Percentiles rank a stretch among this genome's conserved stretches.
These are phyloP conservation scores for Byasa hedistus DNA, from an alignment of 2,888 invertebrate genomes.

Conservation along the genomic window DNA sequence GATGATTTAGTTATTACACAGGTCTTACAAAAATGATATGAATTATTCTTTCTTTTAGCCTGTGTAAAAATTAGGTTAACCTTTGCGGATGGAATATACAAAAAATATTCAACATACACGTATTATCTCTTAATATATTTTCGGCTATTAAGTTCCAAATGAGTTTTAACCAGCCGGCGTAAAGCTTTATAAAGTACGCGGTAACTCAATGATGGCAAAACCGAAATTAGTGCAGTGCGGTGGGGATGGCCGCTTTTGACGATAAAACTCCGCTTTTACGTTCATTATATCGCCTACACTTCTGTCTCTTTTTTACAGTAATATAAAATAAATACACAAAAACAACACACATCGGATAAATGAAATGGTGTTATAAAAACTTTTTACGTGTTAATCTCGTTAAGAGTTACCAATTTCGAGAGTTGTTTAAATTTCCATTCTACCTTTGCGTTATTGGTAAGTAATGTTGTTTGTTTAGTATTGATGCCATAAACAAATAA, in stretches of 20 bases:
- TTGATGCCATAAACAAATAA: too few relatives aligned
- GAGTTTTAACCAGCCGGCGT: constrained; percentile 19
- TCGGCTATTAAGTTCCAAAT: constrained; percentile 13
- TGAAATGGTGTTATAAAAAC: neutral
- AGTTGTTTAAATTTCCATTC: too few relatives aligned
- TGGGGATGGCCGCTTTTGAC: constrained; percentile 21
- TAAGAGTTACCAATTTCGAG: neutral
- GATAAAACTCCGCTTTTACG: constrained; percentile 25
- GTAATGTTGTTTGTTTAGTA: too few relatives aligned
- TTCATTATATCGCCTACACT: constrained; percentile 22
- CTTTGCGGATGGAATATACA: neutral
- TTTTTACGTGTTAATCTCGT: neutral
- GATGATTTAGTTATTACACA: too few relatives aligned
- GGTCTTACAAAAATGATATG: too few relatives aligned
- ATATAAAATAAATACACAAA: neutral
- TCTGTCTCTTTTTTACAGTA: constrained; percentile 14
- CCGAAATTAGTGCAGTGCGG: constrained; percentile 22
- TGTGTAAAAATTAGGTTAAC: neutral
- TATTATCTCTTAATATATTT: constrained; percentile 1
- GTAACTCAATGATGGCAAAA: constrained; percentile 20
- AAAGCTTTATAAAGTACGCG: constrained; percentile 16
- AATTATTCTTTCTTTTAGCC: neutral
- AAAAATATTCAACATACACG: neutral
- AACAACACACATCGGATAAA: neutral
- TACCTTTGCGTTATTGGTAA: too few relatives aligned